A percentile compares a stretch with the other conserved stretches of the same genome.
Evolutionary conservation across 2,888 invertebrate genomes (phyloP).

Genomic region (Eilema sororculum): DNA sequence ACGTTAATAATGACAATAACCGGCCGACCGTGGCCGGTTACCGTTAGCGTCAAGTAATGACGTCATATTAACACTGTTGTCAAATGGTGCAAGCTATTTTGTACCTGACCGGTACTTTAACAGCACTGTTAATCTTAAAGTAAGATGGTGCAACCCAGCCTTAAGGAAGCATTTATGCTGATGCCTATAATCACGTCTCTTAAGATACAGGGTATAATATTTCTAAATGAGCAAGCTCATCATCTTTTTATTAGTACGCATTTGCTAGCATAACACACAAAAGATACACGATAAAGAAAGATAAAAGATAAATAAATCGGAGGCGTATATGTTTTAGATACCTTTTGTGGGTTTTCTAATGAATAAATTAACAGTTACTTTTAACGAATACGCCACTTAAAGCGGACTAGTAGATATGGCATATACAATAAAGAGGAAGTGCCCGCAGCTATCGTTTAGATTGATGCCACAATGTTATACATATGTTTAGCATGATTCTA

Average conservation of each 20-base stretch:
- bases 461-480: neutral
- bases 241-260: too few species aligned
- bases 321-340: neutral
- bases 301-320: neutral
- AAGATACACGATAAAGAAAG: neutral
- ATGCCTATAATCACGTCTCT: too few species aligned
- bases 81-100: too few species aligned
- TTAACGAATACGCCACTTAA: neutral
- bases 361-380: slow-evolving; percentile 1
- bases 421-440: neutral
- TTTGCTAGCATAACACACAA: neutral
- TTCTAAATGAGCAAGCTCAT: neutral
- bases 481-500: neutral
- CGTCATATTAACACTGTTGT: too few species aligned
- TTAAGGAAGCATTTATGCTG: too few species aligned
- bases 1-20: too few species aligned
- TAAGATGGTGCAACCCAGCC: too few species aligned
- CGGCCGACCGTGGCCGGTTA: too few species aligned
- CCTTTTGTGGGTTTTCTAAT: neutral
- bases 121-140: too few species aligned
- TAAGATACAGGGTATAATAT: neutral
- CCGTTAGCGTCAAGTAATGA: too few species aligned
- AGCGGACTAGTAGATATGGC: neutral
- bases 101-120: too few species aligned
- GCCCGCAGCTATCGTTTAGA: neutral